Percentiles rank a stretch among this genome's conserved stretches.
phyloP scores from a whole-genome alignment of 2,113 vertebrate species.

The Fregetta grallaria region DNA sequence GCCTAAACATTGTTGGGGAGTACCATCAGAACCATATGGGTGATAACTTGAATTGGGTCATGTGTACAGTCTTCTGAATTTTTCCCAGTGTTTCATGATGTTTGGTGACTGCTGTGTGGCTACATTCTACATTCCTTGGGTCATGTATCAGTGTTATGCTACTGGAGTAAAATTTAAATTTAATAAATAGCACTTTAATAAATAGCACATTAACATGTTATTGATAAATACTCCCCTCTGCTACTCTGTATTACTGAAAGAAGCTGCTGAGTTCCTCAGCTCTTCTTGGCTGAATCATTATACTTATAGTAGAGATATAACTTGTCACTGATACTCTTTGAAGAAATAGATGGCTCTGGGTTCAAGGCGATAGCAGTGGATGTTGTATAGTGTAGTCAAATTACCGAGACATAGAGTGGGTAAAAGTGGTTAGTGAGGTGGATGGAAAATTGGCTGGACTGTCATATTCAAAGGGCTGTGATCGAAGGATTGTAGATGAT shows the following conservation, averaged over 20 bases:
- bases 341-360: neutral
- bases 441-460: neutral
- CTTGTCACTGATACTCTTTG: neutral
- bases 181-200: neutral
- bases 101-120: neutral
- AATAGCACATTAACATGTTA: too few species aligned
- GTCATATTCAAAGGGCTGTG: neutral
- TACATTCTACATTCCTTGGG: neutral
- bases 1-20: neutral
- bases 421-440: neutral
- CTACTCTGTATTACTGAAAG: neutral
- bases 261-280: neutral
- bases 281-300: neutral
- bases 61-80: neutral
- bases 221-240: neutral
- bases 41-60: too few species aligned
- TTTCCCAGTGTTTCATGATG: neutral
- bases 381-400: neutral
- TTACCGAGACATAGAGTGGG: fast-evolving
- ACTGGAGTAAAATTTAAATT: neutral
- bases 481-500: neutral
- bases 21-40: neutral
- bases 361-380: neutral
- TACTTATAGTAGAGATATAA: neutral
- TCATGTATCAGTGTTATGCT: neutral